Conservation (phyloP, 2,797 vertebrate genomes). For the Muraenolepis orangiensis region DNA sequence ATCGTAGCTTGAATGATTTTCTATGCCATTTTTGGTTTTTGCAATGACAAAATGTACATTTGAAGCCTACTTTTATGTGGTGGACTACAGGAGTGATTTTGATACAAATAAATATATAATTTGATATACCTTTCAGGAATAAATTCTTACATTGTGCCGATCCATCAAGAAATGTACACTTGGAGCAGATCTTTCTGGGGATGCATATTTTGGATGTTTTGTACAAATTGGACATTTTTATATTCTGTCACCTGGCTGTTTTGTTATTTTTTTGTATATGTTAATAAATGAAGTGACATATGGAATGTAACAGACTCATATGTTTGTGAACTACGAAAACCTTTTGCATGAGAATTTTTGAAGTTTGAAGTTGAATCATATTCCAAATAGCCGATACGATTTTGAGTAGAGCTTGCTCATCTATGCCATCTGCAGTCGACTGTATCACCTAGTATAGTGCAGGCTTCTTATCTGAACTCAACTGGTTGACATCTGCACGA, state of each 20-base stretch:
- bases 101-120: conserved; percentile 7
- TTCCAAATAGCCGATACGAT: background rate
- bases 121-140: conserved; percentile 41
- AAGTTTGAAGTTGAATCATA: background rate
- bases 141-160: conserved; percentile 51
- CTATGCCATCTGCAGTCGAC: background rate
- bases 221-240: conserved; percentile 71
- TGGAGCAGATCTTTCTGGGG: conserved; percentile 52
- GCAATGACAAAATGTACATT: background rate
- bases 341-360: conserved; percentile 30
- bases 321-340: conserved; percentile 26
- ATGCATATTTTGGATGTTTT: conserved; percentile 63
- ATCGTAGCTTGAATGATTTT: conserved; percentile 30
- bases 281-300: conserved; percentile 74
- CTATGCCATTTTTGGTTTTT: conserved; percentile 31
- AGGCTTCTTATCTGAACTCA: conserved; percentile 35
- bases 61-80: conserved; percentile 26
- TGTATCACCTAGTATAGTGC: conserved; percentile 13
- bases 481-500: conserved; percentile 70
- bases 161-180: conserved; percentile 40
- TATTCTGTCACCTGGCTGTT: conserved; percentile 61
- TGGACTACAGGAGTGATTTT: conserved; percentile 34
- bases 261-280: conserved; percentile 72
- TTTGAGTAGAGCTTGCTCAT: background rate
- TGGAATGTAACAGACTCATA: conserved; percentile 30